These are phyloP conservation scores for Priocnemis perturbator DNA, from an alignment of 2,888 invertebrate genomes.

Conservation along the genomic window DNA sequence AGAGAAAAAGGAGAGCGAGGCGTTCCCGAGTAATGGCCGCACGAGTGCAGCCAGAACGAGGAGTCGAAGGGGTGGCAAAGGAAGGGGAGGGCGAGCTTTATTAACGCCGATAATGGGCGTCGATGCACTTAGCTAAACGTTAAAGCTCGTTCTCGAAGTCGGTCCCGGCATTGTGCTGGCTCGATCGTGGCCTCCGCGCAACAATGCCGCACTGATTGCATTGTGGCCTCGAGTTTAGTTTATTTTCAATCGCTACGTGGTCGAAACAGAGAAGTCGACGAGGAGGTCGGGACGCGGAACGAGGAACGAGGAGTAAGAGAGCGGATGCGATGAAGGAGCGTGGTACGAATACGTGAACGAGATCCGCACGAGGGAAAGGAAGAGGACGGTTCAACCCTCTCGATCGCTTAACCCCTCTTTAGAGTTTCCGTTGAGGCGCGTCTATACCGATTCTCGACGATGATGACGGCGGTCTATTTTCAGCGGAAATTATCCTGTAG, in stretches of 20 bases:
- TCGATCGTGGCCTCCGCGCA: constrained; percentile 3
- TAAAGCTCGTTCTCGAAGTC: constrained; percentile 41
- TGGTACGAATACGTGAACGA: constrained; percentile 1
- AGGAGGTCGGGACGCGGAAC: constrained; percentile 23
- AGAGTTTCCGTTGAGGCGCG: too few species aligned
- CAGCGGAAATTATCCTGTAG: too few species aligned
- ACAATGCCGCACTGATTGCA: constrained; percentile 30
- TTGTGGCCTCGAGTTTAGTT: constrained; percentile 23
- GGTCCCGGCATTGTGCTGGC: constrained; percentile 7
- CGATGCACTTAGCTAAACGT: constrained; percentile 62
- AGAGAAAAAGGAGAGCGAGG: constrained; percentile 12
- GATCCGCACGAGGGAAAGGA: too few species aligned
- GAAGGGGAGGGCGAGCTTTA: constrained; percentile 52
- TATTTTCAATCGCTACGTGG: constrained; percentile 35
- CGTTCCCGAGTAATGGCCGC: constrained; percentile 32
- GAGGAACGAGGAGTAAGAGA: constrained; percentile 23
- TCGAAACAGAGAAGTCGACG: constrained; percentile 21
- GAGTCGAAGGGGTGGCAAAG: constrained; percentile 24
- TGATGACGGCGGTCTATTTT: too few species aligned
- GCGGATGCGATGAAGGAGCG: constrained; percentile 1
- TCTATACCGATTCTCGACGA: too few species aligned
- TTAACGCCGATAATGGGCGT: constrained; percentile 60
- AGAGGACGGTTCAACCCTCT: too few species aligned
- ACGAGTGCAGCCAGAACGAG: too few species aligned
- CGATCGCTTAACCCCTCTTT: too few species aligned